Evolutionary conservation across 2,797 vertebrate species (phyloP).

Genomic region (Pantherophis vulpinus): DNA sequence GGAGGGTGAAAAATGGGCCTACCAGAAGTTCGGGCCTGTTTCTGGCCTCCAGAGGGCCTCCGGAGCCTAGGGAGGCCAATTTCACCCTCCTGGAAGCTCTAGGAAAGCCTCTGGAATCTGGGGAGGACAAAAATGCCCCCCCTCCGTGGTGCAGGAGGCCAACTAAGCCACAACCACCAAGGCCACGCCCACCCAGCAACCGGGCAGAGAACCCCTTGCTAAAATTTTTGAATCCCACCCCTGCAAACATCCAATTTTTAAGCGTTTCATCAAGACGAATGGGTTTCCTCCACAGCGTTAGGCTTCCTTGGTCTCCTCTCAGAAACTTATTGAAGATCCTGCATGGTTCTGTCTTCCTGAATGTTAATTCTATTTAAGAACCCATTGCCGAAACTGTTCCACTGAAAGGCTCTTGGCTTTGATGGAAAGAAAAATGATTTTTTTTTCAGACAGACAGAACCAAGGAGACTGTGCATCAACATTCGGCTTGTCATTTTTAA

Average conservation of each 20-base stretch:
- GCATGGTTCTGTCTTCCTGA: conserved; percentile 29
- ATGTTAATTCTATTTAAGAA: conserved; percentile 17
- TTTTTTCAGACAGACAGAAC: neutral
- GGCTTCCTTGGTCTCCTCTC: neutral
- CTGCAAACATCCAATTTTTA: fast-evolving
- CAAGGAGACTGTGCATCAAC: conserved; percentile 12
- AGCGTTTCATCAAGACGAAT: neutral
- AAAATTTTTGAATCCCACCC: no score
- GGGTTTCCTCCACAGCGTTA: neutral
- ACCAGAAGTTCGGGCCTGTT: no score
- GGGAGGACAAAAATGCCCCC: no score
- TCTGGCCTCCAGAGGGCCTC: no score
- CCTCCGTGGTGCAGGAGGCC: no score
- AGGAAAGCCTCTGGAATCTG: no score
- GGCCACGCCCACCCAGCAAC: no score
- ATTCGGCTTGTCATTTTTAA: neutral
- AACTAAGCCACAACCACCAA: no score
- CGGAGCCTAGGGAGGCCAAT: no score
- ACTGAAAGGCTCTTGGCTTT: neutral
- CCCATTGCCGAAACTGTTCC: neutral
- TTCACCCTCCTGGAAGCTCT: no score
- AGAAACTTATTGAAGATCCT: conserved; percentile 1
- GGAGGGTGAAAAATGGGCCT: no score
- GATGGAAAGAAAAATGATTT: conserved; percentile 10
- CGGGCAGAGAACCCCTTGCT: no score